Evolutionary conservation across 2,797 vertebrate species (phyloP), one percentile per base, ranked within the genome.

Genomic region (Tinamus major): DNA sequence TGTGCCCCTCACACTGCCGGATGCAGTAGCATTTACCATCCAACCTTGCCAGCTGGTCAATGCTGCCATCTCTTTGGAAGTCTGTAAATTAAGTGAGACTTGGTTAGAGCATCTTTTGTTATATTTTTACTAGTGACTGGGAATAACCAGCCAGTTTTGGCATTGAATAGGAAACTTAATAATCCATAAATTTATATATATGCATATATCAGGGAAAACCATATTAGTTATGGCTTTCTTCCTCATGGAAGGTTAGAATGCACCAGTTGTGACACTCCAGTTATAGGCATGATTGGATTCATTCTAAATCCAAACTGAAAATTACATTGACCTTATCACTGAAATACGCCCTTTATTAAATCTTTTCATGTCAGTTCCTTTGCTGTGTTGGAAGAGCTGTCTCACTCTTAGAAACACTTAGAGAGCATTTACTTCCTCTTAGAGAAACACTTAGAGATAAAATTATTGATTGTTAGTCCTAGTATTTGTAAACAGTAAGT

Each of bases 381-480:
- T 24, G 0, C 0, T 1, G 2, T 79, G 10, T 75, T 87, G 0
- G 19, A 63, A 58, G 61, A 77, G 33, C 69, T 85, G 13, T 51
- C 27, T 94, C n/a, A 9, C 62, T 31, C 6, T 37, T 8, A 89
- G 61, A 14, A 79, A 23, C 53, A 46, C 48, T 26, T 49, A 49
- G 12, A 49, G 48, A 6, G 24, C 24, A 13, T 12, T 48, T 48
- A 6, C 48, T 26, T 49, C 23, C 48, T 49, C 23, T 49, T 49
- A 48, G 23, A 26, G 48, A 49, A 49, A 49, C 48, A 49, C 48
- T 49, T 49, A 49, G 42, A 92, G 46, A 69, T 29, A 83, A 70
- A 92, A 85, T 69, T 72, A 91, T 88, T 81, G 61, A 69, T 94
- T 94, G 51, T 90, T 87, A 71, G 49, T 62, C 37, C 21, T 56